These are phyloP conservation scores for Tetranychus piercei DNA, from an alignment of 2,888 invertebrate species.

Conservation along the genomic window DNA sequence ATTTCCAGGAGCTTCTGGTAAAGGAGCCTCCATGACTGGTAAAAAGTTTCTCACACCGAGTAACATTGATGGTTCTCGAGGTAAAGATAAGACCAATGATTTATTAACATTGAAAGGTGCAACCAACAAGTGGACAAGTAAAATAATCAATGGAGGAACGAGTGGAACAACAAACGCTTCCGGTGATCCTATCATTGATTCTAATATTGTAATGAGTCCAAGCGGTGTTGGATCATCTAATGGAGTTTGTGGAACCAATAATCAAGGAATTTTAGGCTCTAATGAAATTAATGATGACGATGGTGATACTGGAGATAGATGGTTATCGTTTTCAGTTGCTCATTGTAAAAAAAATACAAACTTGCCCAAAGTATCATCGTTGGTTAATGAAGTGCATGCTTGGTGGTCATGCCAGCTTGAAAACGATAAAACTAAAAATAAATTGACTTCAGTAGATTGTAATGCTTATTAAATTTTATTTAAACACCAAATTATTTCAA, in stretches of 20 bases:
- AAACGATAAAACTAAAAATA: neutral
- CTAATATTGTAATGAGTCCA: neutral
- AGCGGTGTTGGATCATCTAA: neutral
- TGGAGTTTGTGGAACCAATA: neutral
- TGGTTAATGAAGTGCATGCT: slow-evolving; percentile 13
- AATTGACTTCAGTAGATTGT: neutral
- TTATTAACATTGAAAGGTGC: neutral
- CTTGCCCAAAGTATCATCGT: neutral
- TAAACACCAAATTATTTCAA: too few relatives aligned
- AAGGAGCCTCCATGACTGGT: neutral
- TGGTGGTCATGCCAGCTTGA: slow-evolving; percentile 8
- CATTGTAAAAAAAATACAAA: slow-evolving; percentile 7
- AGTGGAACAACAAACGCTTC: neutral
- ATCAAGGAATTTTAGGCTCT: neutral
- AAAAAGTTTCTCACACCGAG: slow-evolving; percentile 12
- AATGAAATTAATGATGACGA: neutral
- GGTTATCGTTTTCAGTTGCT: neutral
- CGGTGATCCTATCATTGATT: neutral
- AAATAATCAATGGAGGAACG: neutral
- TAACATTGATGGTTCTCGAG: neutral
- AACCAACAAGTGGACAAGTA: neutral
- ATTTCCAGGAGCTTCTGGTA: neutral
- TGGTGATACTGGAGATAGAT: neutral
- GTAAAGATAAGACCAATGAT: neutral
- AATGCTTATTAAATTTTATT: slow-evolving; percentile 3